phyloP scores from a whole-genome alignment of 2,797 vertebrate genomes.

The Lepilemur ruficaudatus region DNA sequence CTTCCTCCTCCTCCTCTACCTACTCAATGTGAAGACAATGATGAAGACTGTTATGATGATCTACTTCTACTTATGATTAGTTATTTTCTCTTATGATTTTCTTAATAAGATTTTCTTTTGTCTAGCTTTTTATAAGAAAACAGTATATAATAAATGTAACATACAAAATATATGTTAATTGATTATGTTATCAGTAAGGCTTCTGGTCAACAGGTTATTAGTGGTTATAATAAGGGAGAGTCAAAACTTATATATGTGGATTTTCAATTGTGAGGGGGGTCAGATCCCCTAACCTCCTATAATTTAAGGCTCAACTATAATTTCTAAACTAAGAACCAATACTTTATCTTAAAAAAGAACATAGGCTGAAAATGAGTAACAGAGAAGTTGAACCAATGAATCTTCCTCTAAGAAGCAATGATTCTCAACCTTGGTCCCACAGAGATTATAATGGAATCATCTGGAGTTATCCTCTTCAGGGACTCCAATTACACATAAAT shows the following conservation, averaged over 20 bases:
- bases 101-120: background rate
- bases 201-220: background rate
- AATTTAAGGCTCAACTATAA: background rate
- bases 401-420: background rate
- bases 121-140: background rate
- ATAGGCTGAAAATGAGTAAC: background rate
- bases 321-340: background rate
- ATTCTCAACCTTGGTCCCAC: background rate
- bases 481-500: background rate
- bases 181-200: background rate
- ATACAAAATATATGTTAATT: background rate
- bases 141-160: background rate
- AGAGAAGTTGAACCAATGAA: background rate
- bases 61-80: background rate
- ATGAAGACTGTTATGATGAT: no score
- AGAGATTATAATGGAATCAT: background rate
- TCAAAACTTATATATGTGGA: background rate
- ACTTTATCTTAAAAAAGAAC: background rate
- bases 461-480: no score
- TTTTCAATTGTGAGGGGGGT: background rate
- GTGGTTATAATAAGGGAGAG: background rate
- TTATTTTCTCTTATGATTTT: background rate
- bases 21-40: background rate
- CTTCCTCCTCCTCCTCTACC: background rate
- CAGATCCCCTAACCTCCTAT: background rate